These are phyloP conservation scores for Mellivora capensis DNA, from an alignment of 2,113 vertebrate species.

Conservation along the genomic window DNA sequence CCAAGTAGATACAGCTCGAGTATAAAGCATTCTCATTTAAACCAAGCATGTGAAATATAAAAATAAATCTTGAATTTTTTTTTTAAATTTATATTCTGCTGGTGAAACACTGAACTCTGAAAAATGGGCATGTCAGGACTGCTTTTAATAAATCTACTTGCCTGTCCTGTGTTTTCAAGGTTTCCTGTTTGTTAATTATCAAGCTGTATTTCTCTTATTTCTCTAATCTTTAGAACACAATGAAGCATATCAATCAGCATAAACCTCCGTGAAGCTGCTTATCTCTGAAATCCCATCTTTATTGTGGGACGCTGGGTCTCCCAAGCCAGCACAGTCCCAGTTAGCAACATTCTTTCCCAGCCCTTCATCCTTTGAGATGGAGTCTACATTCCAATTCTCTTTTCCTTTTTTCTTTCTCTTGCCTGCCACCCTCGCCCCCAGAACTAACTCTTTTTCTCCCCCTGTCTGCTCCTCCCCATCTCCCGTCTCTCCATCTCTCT, in stretches of 20 bases:
- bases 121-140: slow-evolving; percentile 45
- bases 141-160: slow-evolving; percentile 63
- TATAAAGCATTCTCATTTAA: slow-evolving; percentile 9
- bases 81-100: slow-evolving; percentile 37
- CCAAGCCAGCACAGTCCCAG: background rate
- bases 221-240: slow-evolving; percentile 42
- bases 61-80: slow-evolving; percentile 47
- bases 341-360: background rate
- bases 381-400: background rate
- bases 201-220: slow-evolving; percentile 52
- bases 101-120: slow-evolving; percentile 50
- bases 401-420: background rate
- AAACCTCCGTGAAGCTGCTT: background rate
- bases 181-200: slow-evolving; percentile 55
- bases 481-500: background rate
- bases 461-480: background rate
- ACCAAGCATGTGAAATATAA: slow-evolving; percentile 5
- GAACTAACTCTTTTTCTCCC: background rate
- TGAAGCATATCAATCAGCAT: slow-evolving; percentile 18
- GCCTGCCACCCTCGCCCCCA: background rate
- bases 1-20: background rate
- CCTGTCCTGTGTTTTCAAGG: slow-evolving; percentile 44
- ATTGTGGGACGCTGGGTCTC: background rate
- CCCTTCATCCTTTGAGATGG: background rate
- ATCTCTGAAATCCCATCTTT: background rate